These are phyloP conservation scores for Zosterops hypoxanthus DNA, from an alignment of 2,113 vertebrate species.

Conservation along the genomic window DNA sequence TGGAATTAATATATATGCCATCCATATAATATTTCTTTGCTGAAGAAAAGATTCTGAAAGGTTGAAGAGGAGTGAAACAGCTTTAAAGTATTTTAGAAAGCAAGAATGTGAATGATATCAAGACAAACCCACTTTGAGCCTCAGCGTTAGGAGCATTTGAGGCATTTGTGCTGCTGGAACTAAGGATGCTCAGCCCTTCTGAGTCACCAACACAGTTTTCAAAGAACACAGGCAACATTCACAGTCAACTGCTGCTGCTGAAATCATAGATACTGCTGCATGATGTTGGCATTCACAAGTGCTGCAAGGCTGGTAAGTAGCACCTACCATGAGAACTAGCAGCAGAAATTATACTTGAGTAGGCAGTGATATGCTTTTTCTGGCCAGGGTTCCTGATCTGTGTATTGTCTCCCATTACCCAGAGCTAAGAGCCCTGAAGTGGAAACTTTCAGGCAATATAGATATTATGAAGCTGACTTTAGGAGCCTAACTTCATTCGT, in stretches of 20 bases:
- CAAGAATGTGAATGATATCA: background rate
- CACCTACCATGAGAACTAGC: background rate
- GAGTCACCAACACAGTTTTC: background rate
- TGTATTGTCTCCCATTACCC: background rate
- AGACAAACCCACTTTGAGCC: background rate
- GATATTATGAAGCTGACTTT: background rate
- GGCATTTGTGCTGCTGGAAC: background rate
- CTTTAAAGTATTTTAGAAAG: background rate
- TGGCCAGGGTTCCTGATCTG: background rate
- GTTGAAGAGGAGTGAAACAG: background rate
- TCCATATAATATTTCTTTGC: background rate
- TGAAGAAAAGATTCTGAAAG: background rate
- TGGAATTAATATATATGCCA: background rate
- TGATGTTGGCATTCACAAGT: background rate
- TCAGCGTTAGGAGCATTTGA: background rate
- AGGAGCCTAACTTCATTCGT: background rate
- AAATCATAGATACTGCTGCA: background rate
- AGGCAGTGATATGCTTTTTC: background rate
- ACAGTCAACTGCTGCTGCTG: background rate
- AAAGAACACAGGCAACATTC: background rate
- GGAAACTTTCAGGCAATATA: background rate
- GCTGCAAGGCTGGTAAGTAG: background rate
- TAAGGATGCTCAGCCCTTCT: background rate
- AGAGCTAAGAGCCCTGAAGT: background rate
- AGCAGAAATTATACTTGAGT: background rate